Conservation (phyloP, 2,113 vertebrate genomes). For the Xiphorhynchus elegans region DNA sequence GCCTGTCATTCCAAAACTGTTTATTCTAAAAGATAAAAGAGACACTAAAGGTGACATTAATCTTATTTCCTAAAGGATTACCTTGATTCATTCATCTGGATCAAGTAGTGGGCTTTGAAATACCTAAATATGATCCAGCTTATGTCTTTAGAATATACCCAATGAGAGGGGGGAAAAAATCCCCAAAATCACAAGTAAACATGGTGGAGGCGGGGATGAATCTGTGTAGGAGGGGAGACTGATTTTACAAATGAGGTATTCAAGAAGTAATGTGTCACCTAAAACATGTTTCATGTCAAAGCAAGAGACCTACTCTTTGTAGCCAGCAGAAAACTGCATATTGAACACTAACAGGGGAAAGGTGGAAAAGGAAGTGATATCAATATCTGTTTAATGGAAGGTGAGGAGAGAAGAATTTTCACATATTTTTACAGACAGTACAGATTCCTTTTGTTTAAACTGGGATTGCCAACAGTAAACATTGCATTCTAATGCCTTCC, state of each 20-base stretch:
- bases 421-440: not conserved
- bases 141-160: not conserved
- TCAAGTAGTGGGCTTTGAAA: not conserved
- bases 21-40: not conserved
- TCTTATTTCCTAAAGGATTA: not conserved
- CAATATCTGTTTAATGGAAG: not conserved
- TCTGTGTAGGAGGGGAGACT: not conserved
- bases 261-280: not conserved
- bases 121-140: not conserved
- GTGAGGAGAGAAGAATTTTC: not conserved
- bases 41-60: not conserved
- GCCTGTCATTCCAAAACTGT: not conserved
- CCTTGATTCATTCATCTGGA: not conserved
- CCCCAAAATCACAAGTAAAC: not conserved
- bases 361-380: not conserved
- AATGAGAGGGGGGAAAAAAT: not conserved
- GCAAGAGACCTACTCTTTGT: not conserved
- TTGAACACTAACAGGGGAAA: fast-evolving
- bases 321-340: not conserved
- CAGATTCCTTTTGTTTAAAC: not conserved
- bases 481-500: not conserved
- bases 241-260: not conserved
- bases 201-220: not conserved
- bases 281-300: not conserved
- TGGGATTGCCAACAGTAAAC: not conserved